phyloP scores from a whole-genome alignment of 2,888 invertebrate species.

The Pinctada fucata region DNA sequence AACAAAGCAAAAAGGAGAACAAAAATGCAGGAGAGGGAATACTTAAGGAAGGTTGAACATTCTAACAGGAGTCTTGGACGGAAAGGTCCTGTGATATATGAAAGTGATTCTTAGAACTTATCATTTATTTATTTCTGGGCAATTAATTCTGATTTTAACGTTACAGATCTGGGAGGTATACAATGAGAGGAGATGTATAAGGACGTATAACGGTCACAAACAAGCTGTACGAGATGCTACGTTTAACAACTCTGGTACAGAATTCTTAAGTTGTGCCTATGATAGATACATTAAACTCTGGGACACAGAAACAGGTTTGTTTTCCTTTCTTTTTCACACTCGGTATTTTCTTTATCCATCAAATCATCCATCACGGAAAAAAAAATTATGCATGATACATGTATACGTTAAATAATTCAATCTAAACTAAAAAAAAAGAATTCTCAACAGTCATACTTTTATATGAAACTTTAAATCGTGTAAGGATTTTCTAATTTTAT shows the following conservation, averaged over 20 bases:
- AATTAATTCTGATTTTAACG: conserved; percentile 3
- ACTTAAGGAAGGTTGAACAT: too few relatives aligned
- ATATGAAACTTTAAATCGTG: too few relatives aligned
- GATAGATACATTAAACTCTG: conserved; percentile 98
- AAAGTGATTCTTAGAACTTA: too few relatives aligned
- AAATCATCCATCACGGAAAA: background rate
- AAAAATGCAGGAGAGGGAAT: too few relatives aligned
- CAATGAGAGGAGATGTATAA: conserved; percentile 92
- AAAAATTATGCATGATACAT: background rate
- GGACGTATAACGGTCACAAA: conserved; percentile 96
- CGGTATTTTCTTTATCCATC: too few relatives aligned
- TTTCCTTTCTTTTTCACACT: background rate
- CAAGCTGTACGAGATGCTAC: conserved; percentile 97
- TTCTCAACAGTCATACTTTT: too few relatives aligned
- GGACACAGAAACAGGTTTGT: conserved; percentile 97
- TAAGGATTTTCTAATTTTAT: too few relatives aligned
- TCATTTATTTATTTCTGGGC: too few relatives aligned
- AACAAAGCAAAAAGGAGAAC: too few relatives aligned
- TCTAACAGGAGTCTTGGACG: too few relatives aligned
- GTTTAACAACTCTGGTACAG: conserved; percentile 94
- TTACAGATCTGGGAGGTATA: conserved; percentile 97
- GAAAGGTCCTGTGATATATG: too few relatives aligned
- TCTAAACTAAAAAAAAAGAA: background rate
- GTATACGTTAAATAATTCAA: background rate
- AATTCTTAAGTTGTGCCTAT: conserved; percentile 95